Evolutionary conservation across 2,113 vertebrate genomes (phyloP).

Genomic region (Diadophis punctatus): DNA sequence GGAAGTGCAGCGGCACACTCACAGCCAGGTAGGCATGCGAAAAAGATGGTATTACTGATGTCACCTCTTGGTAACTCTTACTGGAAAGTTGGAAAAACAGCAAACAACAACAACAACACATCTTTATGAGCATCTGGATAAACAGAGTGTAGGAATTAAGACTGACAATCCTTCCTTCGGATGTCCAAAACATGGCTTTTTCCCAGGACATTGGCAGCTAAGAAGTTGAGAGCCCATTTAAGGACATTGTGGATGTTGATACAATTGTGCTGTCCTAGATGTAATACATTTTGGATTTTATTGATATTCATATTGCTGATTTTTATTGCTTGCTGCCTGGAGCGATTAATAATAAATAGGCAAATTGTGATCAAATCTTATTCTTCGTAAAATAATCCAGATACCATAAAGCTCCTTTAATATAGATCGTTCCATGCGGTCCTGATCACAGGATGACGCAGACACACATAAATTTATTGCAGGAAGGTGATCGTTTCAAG

Average conservation of each 20-base stretch:
- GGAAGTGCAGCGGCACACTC: constrained; percentile 69
- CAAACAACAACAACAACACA: too few species aligned
- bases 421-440: neutral
- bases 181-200: neutral
- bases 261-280: neutral
- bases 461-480: neutral
- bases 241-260: neutral
- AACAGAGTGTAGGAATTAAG: neutral
- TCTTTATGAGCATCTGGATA: neutral
- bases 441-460: neutral
- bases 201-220: neutral
- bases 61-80: neutral
- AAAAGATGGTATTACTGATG: neutral
- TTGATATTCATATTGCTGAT: neutral
- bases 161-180: neutral
- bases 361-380: neutral
- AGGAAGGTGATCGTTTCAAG: neutral
- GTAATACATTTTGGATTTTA: neutral
- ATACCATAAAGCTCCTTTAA: neutral
- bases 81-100: neutral
- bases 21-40: constrained; percentile 48
- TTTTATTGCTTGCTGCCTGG: neutral
- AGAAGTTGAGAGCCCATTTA: neutral
- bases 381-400: neutral
- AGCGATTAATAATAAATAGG: neutral